These are phyloP conservation scores for Columba livia DNA, from an alignment of 2,113 vertebrate genomes.

Conservation along the genomic window DNA sequence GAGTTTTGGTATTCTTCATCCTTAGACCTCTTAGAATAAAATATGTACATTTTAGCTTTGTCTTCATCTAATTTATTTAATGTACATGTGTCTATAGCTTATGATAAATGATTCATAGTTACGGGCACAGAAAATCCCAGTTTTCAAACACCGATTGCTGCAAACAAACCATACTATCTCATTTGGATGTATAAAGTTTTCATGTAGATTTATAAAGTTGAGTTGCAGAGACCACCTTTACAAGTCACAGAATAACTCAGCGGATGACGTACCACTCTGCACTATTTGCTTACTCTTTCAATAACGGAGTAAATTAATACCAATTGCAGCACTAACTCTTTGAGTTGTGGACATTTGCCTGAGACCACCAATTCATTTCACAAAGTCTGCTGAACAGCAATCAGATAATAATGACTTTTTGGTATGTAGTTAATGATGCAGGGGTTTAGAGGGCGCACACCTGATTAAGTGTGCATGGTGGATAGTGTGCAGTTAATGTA, in stretches of 20 bases:
- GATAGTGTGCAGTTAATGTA: neutral
- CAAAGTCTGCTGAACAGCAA: conserved; percentile 24
- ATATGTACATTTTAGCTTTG: neutral
- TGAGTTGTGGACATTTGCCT: neutral
- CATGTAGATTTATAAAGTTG: neutral
- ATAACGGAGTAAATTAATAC: neutral
- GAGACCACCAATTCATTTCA: conserved; percentile 35
- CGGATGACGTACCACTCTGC: neutral
- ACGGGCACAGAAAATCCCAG: neutral
- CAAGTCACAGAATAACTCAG: neutral
- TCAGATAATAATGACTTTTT: conserved; percentile 54
- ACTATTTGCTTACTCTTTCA: neutral
- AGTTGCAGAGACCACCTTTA: neutral
- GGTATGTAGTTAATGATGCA: conserved; percentile 31
- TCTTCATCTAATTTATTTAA: neutral
- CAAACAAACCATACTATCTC: neutral
- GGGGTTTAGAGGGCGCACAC: neutral
- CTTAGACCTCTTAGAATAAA: neutral
- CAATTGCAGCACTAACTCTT: neutral
- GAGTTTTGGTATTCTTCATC: neutral
- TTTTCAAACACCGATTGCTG: neutral
- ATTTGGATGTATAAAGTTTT: neutral
- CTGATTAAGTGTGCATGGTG: conserved; percentile 19
- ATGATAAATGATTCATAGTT: neutral
- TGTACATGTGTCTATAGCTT: neutral